Percentiles rank a stretch among this genome's conserved stretches.
phyloP scores from a whole-genome alignment of 2,888 invertebrate species.

The Fabriciana adippe region DNA sequence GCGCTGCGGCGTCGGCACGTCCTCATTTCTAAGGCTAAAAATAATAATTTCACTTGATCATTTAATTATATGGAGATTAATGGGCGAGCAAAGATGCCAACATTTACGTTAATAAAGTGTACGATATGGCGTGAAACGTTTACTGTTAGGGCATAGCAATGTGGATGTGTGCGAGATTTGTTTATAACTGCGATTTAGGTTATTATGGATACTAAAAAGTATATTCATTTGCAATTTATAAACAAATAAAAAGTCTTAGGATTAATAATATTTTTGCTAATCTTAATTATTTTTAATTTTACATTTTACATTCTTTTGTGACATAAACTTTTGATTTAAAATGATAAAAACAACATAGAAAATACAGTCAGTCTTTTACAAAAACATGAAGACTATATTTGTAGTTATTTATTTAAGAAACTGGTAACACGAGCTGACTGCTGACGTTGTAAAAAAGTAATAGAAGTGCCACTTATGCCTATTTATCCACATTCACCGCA shows the following conservation, averaged over 20 bases:
- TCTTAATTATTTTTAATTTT: no score
- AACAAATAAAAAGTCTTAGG: neutral
- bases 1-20: constrained; percentile 62
- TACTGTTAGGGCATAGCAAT: constrained; percentile 49
- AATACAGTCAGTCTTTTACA: neutral
- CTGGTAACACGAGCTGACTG: constrained; percentile 31
- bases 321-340: no score
- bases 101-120: constrained; percentile 71
- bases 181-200: constrained; percentile 40
- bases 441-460: constrained; percentile 19
- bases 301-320: no score
- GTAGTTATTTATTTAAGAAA: constrained; percentile 38
- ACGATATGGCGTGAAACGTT: constrained; percentile 61
- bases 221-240: neutral
- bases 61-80: constrained; percentile 82
- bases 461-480: constrained; percentile 26
- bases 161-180: constrained; percentile 29
- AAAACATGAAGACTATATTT: neutral
- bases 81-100: constrained; percentile 71
- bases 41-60: constrained; percentile 81
- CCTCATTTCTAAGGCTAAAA: constrained; percentile 78
- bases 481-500: constrained; percentile 28
- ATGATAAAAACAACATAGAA: neutral
- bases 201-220: neutral
- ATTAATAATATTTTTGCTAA: neutral